A percentile compares a stretch with the other conserved stretches of the same genome.
phyloP scores from a whole-genome alignment of 2,888 invertebrate genomes.

The Microctonus hyperodae region DNA sequence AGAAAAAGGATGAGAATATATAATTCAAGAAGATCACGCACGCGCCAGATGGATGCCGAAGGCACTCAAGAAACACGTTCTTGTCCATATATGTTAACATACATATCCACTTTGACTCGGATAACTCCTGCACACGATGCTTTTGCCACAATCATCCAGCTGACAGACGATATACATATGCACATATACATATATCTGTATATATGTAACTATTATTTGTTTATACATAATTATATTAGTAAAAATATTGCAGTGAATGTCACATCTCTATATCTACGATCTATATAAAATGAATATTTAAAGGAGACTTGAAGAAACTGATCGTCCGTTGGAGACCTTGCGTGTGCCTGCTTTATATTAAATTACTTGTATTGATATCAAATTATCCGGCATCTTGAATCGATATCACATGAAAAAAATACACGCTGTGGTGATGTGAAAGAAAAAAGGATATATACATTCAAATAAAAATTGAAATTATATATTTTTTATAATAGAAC shows the following conservation, averaged over 20 bases:
- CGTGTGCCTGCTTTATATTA: constrained; percentile 52
- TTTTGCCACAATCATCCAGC: neutral
- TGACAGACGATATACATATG: neutral
- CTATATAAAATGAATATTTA: neutral
- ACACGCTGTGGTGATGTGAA: constrained; percentile 44
- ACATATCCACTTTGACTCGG: constrained; percentile 21
- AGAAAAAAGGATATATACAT: constrained; percentile 18
- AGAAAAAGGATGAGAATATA: constrained; percentile 45
- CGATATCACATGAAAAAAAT: constrained; percentile 52
- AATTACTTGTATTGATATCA: constrained; percentile 52
- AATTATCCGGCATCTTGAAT: constrained; percentile 62
- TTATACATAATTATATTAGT: neutral
- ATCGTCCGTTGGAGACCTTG: constrained; percentile 41
- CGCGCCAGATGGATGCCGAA: constrained; percentile 60
- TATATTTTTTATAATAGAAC: constrained; percentile 28
- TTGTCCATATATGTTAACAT: neutral
- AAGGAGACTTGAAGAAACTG: constrained; percentile 5
- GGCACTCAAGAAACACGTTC: constrained; percentile 29
- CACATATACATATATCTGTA: too few relatives aligned
- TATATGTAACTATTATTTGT: neutral
- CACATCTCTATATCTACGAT: neutral
- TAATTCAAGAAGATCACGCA: constrained; percentile 62
- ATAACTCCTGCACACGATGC: neutral
- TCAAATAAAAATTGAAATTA: constrained; percentile 16
- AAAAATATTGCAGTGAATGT: neutral